Percentiles rank a stretch among this genome's conserved stretches.
These are phyloP conservation scores for Andrena praecox DNA, from an alignment of 2,888 invertebrate genomes.

Conservation along the genomic window DNA sequence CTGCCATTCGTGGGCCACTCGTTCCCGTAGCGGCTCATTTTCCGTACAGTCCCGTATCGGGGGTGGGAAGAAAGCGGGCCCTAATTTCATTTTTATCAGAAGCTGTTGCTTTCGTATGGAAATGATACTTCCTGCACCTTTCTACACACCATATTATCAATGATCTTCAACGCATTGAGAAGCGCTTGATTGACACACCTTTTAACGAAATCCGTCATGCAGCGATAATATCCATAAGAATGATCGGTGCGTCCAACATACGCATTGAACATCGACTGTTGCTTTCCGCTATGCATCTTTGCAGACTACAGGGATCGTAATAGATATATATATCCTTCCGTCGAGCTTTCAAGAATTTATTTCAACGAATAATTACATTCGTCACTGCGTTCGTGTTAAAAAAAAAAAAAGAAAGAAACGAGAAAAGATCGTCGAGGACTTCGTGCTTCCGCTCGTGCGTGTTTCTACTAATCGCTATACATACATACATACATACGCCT, in stretches of 20 bases:
- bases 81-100: constrained; percentile 13
- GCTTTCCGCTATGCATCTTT: constrained; percentile 24
- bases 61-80: not conserved
- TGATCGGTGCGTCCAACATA: not conserved
- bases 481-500: constrained; percentile 55
- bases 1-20: constrained; percentile 68
- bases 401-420: constrained; percentile 59
- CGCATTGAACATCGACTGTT: constrained; percentile 23
- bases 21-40: constrained; percentile 33
- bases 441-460: constrained; percentile 46
- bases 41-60: not conserved
- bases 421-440: constrained; percentile 27
- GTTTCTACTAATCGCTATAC: constrained; percentile 39
- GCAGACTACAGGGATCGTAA: not conserved
- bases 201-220: constrained; percentile 24
- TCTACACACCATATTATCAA: constrained; percentile 58
- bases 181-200: constrained; percentile 56
- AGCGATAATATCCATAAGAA: constrained; percentile 20
- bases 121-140: not conserved
- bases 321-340: not conserved
- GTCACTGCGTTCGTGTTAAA: constrained; percentile 56
- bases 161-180: constrained; percentile 51
- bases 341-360: constrained; percentile 59
- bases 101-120: not conserved
- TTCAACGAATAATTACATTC: constrained; percentile 55